These are phyloP conservation scores for Microplitis mediator DNA, from an alignment of 1,140 invertebrate species.

Conservation along the genomic window DNA sequence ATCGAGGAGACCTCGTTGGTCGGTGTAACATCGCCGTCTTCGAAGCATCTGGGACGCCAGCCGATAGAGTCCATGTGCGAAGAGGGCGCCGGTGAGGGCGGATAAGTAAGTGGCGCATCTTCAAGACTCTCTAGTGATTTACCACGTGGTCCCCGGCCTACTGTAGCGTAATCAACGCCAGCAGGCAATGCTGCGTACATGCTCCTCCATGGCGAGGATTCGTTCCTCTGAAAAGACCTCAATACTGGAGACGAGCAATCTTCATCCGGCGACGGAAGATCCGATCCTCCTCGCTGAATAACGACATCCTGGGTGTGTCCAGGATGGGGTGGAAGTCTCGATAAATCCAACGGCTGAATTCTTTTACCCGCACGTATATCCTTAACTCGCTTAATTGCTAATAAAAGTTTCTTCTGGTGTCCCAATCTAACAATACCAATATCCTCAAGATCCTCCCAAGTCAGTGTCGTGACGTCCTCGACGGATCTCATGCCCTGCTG, in stretches of 20 bases:
- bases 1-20: conserved; percentile 74
- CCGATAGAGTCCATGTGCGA: conserved; percentile 49
- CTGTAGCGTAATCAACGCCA: conserved; percentile 43
- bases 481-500: conserved; percentile 94
- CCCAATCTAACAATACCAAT: conserved; percentile 94
- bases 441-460: conserved; percentile 99
- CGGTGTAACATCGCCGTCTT: conserved; percentile 87
- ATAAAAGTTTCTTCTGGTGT: conserved; percentile 97
- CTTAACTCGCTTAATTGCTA: conserved; percentile 97
- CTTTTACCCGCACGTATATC: conserved; percentile 88
- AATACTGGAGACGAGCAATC: conserved; percentile 59
- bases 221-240: conserved; percentile 56
- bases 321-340: conserved; percentile 66
- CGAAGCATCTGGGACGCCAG: conserved; percentile 82
- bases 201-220: conserved; percentile 51
- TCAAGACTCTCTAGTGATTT: conserved; percentile 86
- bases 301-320: conserved; percentile 61
- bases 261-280: conserved; percentile 59
- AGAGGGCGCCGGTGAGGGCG: conserved; percentile 54
- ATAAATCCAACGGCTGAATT: conserved; percentile 68
- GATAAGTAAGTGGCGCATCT: conserved; percentile 58
- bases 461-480: conserved; percentile 89
- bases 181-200: conserved; percentile 57
- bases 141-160: conserved; percentile 61
- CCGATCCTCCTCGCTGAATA: conserved; percentile 55